These are phyloP conservation scores for Seladonia tumulorum DNA, from an alignment of 2,888 invertebrate species.

Conservation along the genomic window DNA sequence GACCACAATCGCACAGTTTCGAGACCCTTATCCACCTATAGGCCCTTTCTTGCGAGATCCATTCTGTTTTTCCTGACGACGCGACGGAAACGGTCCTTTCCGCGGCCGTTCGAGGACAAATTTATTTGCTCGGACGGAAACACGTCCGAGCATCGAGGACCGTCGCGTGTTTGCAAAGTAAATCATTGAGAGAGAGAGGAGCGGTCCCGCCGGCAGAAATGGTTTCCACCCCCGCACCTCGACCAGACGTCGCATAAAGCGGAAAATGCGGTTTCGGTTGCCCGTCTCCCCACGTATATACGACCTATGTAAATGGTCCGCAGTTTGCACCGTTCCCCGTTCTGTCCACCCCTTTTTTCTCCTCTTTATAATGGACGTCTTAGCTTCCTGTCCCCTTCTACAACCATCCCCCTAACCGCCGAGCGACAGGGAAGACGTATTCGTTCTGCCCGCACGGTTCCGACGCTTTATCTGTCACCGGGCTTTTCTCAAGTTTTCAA, in stretches of 20 bases:
- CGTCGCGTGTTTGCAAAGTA: slow-evolving; percentile 31
- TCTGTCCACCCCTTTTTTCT: slow-evolving; percentile 20
- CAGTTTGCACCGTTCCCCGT: slow-evolving; percentile 30
- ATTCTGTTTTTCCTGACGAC: not conserved
- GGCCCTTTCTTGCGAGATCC: not conserved
- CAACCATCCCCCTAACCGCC: not conserved
- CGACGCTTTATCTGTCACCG: not conserved
- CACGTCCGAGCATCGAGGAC: slow-evolving; percentile 1
- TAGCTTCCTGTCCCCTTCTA: slow-evolving; percentile 33
- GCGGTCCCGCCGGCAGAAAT: slow-evolving; percentile 10
- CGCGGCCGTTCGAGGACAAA: slow-evolving; percentile 4
- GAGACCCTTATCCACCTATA: not conserved
- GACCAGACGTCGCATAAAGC: slow-evolving; percentile 34
- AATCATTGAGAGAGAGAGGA: slow-evolving; percentile 27
- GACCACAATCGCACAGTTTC: not conserved
- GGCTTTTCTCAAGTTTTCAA: not conserved
- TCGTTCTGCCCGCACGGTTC: not conserved
- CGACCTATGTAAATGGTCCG: slow-evolving; percentile 49
- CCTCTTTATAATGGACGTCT: slow-evolving; percentile 44
- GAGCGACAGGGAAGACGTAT: slow-evolving; percentile 36
- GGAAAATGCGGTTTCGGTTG: slow-evolving; percentile 52
- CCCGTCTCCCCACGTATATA: slow-evolving; percentile 14
- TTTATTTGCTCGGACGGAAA: slow-evolving; percentile 27
- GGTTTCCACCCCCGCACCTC: not conserved
- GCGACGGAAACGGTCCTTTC: not conserved